Percentiles rank a stretch among this genome's conserved stretches.
Evolutionary conservation across 2,113 vertebrate genomes (phyloP).

Genomic region (Crotalus horridus): DNA sequence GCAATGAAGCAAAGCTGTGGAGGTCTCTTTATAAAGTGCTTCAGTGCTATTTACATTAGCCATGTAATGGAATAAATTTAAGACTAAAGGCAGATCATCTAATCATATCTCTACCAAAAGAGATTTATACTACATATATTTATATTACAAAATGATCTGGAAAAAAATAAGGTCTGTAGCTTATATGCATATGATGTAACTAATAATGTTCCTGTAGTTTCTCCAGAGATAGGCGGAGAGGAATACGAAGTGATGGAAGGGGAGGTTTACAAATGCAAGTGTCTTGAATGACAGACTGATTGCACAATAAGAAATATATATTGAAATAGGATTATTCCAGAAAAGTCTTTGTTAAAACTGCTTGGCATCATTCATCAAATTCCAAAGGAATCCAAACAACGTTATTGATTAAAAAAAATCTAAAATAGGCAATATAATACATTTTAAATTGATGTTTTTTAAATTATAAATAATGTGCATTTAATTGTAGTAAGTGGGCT

Average conservation of each 20-base stretch:
- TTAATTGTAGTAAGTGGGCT: neutral
- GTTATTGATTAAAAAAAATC: neutral
- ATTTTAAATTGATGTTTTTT: neutral
- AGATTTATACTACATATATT: neutral
- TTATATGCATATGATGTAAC: neutral
- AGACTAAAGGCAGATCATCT: neutral
- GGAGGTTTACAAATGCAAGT: neutral
- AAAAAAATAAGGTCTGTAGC: neutral
- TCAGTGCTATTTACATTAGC: neutral
- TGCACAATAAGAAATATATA: neutral
- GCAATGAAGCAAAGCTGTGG: neutral
- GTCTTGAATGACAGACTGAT: neutral
- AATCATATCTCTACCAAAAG: neutral
- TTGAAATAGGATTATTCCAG: neutral
- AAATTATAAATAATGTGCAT: neutral
- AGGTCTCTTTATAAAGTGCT: neutral
- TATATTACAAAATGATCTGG: neutral
- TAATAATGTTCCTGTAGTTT: neutral
- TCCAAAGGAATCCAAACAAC: neutral
- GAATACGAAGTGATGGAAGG: neutral
- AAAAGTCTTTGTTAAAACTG: neutral
- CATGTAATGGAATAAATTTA: neutral
- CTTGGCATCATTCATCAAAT: neutral
- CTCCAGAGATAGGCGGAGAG: neutral
- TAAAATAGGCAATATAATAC: neutral